phyloP scores from a whole-genome alignment of 30 jellyfish, hydroid and myxozoan genomes.

The Mastigias papua region DNA sequence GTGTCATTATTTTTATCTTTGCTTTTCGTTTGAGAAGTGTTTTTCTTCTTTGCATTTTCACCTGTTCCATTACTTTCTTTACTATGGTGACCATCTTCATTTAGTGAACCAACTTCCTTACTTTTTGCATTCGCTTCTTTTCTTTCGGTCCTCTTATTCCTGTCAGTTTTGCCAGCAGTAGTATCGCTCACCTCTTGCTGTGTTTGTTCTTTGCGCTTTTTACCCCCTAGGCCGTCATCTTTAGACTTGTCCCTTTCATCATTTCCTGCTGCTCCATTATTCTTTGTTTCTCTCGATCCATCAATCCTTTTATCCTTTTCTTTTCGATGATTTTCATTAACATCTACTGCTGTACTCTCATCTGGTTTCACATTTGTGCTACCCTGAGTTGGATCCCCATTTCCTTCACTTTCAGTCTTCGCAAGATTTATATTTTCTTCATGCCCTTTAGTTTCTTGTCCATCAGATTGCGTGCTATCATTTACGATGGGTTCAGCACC shows the following conservation, averaged over 20 bases:
- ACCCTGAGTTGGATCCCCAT: neutral
- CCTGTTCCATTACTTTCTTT: neutral
- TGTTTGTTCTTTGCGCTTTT: too few species aligned
- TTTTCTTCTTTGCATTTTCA: neutral
- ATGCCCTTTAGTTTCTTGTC: neutral
- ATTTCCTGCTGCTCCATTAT: slow-evolving; percentile 13
- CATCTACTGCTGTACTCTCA: neutral
- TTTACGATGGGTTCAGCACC: neutral
- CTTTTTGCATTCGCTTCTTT: neutral
- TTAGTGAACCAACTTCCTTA: neutral
- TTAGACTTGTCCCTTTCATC: neutral
- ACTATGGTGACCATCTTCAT: neutral
- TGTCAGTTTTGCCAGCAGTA: too few species aligned
- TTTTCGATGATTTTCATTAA: neutral
- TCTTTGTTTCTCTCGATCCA: slow-evolving; percentile 5
- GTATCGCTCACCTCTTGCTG: too few species aligned
- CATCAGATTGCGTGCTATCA: neutral
- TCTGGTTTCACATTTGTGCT: neutral
- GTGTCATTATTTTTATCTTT: neutral
- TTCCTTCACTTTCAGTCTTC: neutral
- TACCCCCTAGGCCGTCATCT: slow-evolving; percentile 2
- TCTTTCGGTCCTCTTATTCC: slow-evolving; percentile 12
- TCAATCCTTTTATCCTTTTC: neutral
- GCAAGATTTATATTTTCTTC: neutral
- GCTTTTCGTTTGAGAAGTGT: neutral